Evolutionary conservation across 2,113 vertebrate species (phyloP), one percentile per base, ranked within the genome.

Genomic region (Odobenus rosmarus): DNA sequence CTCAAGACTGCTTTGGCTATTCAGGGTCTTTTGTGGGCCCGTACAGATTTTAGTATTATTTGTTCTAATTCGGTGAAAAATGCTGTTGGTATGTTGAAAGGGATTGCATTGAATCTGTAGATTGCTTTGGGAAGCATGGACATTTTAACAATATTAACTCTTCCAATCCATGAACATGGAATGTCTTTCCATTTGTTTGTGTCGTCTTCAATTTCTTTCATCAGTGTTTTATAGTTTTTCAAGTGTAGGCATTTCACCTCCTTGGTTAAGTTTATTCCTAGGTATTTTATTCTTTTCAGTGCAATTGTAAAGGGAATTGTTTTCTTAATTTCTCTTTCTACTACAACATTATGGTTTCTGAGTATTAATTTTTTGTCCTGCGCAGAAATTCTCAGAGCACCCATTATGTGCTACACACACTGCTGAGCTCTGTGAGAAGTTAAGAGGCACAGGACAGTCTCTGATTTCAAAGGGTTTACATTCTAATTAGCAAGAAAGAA

Each of bases 401-500:
- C 5, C 49, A 4, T 11, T 4, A 0, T 62, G 42, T 10, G 16
- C 26, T 14, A 1, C 2, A 23, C 24, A 18, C 2, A 21, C 72
- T 26, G 23, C 12, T 26, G 80, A 59, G 62, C 62, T 90, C 93
- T 5, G 19, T 21, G 39, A 64, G 72, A 82, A 53, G 26, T 46
- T 33, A 49, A 57, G 49, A 91, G 4, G 26, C 53, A 18, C n/a
- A 51, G 82, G 59, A 31, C 10, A 7, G 39, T 10, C 72, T 39
- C 49, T 64, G 33, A 31, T 72, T 62, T 51, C 82, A 76, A 64
- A 74, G 80, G 59, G 59, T 42, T 88, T 51, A 49, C 23, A 15
- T 72, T 88, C 67, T 82, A 53, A 62, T 51, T 13, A 55, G 31
- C 5, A 31, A 94, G 46, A 62, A 33, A 71, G 72, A 10, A 49